phyloP scores from a whole-genome alignment of 2,113 vertebrate species.

The Bungarus multicinctus region DNA sequence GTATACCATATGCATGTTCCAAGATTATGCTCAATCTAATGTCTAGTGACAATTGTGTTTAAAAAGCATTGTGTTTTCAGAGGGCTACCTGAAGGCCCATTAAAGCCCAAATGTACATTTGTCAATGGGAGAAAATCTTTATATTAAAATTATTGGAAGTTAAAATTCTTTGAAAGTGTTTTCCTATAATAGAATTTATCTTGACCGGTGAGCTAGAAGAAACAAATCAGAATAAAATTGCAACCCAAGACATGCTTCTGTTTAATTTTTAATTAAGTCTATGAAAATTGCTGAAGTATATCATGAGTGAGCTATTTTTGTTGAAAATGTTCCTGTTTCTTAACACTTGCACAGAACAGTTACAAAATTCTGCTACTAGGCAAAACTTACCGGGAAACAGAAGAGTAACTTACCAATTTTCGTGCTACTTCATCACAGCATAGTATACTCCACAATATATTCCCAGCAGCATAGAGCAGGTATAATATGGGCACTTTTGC shows the following conservation, averaged over 20 bases:
- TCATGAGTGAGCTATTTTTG: not conserved
- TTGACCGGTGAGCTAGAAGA: not conserved
- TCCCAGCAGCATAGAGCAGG: not conserved
- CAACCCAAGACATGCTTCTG: not conserved
- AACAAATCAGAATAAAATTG: not conserved
- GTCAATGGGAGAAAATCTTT: not conserved
- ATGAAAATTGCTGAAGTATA: not conserved
- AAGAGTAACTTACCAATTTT: not conserved
- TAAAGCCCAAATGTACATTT: not conserved
- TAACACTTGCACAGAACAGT: not conserved
- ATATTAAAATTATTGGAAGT: not conserved
- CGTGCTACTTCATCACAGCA: not conserved
- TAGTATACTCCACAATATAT: not conserved
- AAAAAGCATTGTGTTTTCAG: not conserved
- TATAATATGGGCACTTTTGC: not conserved
- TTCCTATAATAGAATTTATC: not conserved
- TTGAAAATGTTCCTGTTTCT: not conserved
- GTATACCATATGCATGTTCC: not conserved
- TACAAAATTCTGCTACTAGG: not conserved
- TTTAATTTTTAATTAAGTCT: not conserved
- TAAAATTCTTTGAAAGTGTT: not conserved
- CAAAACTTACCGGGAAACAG: not conserved
- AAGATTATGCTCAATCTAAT: not conserved
- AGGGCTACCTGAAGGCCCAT: not conserved
- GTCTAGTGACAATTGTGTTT: not conserved